Evolutionary conservation across 2,888 invertebrate genomes (phyloP).

Genomic region (Heliconius charithonia): DNA sequence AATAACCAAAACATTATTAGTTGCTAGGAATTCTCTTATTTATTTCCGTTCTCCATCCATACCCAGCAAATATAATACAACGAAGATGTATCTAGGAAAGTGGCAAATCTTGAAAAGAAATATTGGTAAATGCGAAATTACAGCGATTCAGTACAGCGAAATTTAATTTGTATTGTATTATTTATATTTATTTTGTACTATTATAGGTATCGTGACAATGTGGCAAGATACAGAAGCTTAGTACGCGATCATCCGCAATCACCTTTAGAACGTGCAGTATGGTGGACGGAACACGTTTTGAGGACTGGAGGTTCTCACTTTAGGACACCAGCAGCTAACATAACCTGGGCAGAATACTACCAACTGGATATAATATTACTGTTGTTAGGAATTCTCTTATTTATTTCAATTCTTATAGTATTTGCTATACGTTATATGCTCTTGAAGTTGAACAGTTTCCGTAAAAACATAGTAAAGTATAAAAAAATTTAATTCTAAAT

Average conservation of each 20-base stretch:
- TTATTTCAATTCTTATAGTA: neutral
- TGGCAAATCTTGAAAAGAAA: too few relatives aligned
- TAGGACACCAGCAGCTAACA: slow-evolving; percentile 8
- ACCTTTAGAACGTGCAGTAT: slow-evolving; percentile 14
- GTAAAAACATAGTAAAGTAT: slow-evolving; percentile 6
- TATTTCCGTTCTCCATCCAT: too few relatives aligned
- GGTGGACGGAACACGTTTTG: slow-evolving; percentile 22
- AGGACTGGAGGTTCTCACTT: slow-evolving; percentile 21
- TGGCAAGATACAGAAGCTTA: slow-evolving; percentile 46
- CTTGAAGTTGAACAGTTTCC: neutral
- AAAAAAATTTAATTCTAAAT: neutral
- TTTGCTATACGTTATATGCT: neutral
- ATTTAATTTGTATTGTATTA: too few relatives aligned
- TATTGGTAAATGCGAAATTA: too few relatives aligned
- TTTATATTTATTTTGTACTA: too few relatives aligned
- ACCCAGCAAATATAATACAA: too few relatives aligned
- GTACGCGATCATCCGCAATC: slow-evolving; percentile 8
- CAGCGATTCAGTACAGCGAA: too few relatives aligned
- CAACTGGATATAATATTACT: slow-evolving; percentile 14
- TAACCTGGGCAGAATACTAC: slow-evolving; percentile 29
- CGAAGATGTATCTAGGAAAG: too few relatives aligned
- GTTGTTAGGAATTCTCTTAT: neutral
- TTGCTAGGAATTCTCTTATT: too few relatives aligned
- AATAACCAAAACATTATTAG: too few relatives aligned
- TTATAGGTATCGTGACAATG: slow-evolving; percentile 20